Percentiles rank a stretch among this genome's conserved stretches.
Evolutionary conservation across 2,113 vertebrate genomes (phyloP).

Genomic region (Platichthys stellatus): DNA sequence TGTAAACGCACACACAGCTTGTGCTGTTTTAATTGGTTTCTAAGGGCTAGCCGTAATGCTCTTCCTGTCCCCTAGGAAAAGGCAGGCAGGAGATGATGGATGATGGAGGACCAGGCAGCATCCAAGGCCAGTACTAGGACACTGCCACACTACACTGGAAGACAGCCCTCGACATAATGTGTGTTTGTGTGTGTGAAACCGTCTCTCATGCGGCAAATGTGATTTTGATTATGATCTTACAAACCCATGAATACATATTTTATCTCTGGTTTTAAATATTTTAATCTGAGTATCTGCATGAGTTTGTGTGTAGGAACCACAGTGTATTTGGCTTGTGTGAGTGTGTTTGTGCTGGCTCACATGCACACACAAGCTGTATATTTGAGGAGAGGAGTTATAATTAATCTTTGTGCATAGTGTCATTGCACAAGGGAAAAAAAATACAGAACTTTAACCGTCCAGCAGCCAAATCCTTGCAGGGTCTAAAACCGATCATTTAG

Average conservation of each 20-base stretch:
- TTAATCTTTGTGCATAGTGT: constrained; percentile 45
- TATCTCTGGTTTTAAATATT: constrained; percentile 12
- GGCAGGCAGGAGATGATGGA: constrained; percentile 73
- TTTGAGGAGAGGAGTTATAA: constrained; percentile 38
- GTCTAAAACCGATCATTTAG: neutral
- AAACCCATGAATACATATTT: constrained; percentile 6
- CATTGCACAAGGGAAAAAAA: constrained; percentile 30
- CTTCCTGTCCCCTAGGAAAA: constrained; percentile 66
- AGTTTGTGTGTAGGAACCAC: neutral
- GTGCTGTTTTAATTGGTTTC: constrained; percentile 80
- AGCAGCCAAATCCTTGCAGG: constrained; percentile 31
- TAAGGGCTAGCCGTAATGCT: constrained; percentile 71
- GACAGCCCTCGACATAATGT: neutral
- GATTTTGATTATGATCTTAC: constrained; percentile 16
- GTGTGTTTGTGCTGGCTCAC: neutral
- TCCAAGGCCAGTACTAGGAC: constrained; percentile 71
- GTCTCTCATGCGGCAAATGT: constrained; percentile 8
- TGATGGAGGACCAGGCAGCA: constrained; percentile 70
- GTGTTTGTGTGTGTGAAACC: neutral
- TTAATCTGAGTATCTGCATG: neutral
- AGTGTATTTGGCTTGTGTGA: neutral
- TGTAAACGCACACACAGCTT: constrained; percentile 29
- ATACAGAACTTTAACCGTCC: constrained; percentile 40
- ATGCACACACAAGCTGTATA: constrained; percentile 1
- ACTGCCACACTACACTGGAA: constrained; percentile 21